Evolutionary conservation across 1,140 invertebrate genomes (phyloP).

Genomic region (Calliphora vicina): DNA sequence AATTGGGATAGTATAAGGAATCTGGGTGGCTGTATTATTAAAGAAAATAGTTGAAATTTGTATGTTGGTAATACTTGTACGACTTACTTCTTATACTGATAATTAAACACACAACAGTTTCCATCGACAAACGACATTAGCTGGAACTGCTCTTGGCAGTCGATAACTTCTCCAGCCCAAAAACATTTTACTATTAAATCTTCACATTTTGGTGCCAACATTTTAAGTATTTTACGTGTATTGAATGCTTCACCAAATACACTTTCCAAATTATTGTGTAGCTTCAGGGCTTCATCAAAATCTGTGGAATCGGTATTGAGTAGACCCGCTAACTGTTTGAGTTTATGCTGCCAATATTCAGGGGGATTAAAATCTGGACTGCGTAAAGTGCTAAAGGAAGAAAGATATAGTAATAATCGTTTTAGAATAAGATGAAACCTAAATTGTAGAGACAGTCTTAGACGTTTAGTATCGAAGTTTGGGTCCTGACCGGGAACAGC

Average conservation of each 20-base stretch:
- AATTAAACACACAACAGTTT: conserved; percentile 36
- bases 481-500: too few species aligned
- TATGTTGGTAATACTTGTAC: background rate
- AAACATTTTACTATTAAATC: conserved; percentile 22
- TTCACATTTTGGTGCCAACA: conserved; percentile 19
- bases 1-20: background rate
- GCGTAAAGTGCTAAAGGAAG: background rate
- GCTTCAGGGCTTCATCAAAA: conserved; percentile 18
- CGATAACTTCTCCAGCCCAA: background rate
- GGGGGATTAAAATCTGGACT: background rate
- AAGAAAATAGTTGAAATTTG: background rate
- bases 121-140: background rate
- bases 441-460: too few species aligned
- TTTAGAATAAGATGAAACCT: too few species aligned
- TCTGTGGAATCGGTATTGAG: conserved; percentile 8
- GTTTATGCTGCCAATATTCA: background rate
- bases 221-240: background rate
- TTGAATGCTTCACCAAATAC: background rate
- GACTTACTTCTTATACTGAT: background rate
- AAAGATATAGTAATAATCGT: background rate
- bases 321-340: background rate
- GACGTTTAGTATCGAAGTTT: too few species aligned
- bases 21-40: background rate
- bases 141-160: conserved; percentile 10
- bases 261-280: background rate